Percentiles rank a stretch among this genome's conserved stretches.
Evolutionary conservation across 1,140 invertebrate species (phyloP).

Genomic region (Pinna nobilis): DNA sequence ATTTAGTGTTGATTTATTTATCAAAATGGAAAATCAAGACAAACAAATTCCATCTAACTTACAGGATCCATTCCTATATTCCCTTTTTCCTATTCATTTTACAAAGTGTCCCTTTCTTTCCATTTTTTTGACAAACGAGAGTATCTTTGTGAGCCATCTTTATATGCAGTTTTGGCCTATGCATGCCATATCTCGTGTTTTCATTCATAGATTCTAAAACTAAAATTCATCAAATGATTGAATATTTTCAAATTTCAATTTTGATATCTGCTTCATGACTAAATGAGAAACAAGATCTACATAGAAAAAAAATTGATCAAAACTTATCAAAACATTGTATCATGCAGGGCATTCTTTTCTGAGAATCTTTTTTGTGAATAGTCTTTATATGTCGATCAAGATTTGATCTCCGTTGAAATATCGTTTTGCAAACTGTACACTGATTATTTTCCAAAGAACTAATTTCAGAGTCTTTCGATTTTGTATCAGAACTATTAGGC

Average conservation of each 20-base stretch:
- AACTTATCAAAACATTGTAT: background rate
- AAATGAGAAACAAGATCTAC: background rate
- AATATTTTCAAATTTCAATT: background rate
- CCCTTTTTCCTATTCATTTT: background rate
- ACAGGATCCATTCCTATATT: background rate
- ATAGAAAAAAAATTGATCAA: background rate
- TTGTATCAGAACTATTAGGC: background rate
- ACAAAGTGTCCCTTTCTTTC: background rate
- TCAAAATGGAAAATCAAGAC: background rate
- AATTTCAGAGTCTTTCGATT: background rate
- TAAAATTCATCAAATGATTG: background rate
- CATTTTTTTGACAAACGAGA: background rate
- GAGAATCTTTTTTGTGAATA: background rate
- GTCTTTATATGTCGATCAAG: background rate
- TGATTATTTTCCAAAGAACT: background rate
- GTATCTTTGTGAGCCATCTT: background rate
- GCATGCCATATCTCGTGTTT: background rate
- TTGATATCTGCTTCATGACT: background rate
- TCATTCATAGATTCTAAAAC: background rate
- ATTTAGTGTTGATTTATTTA: background rate
- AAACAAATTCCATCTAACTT: background rate
- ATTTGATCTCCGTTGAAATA: background rate
- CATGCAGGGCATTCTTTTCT: constrained; percentile 1
- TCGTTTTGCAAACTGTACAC: background rate
- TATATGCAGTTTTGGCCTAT: background rate